A percentile compares a stretch with the other conserved stretches of the same genome.
Conservation (phyloP, 2,113 vertebrate species). For the Festucalex cinctus region DNA sequence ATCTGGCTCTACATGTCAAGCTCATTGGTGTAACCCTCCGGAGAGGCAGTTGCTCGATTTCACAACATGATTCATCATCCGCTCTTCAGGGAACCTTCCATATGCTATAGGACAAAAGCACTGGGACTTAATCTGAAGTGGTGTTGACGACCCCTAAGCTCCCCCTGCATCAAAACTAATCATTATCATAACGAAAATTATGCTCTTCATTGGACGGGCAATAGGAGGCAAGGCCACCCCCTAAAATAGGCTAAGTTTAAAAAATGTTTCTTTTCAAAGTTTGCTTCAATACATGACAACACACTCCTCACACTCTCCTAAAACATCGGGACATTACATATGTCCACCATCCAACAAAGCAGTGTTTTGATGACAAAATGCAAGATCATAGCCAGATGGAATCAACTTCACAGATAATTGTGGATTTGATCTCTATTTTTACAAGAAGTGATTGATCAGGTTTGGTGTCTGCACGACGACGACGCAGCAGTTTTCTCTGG, state of each 20-base stretch:
- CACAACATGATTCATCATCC: neutral
- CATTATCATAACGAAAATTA: no score
- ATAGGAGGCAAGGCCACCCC: no score
- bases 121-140: no score
- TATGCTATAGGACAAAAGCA: neutral
- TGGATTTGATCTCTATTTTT: conserved; percentile 6
- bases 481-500: conserved; percentile 50
- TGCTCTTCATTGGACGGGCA: no score
- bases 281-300: no score
- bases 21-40: neutral
- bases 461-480: conserved; percentile 35
- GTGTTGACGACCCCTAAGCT: no score
- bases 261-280: no score
- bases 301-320: no score
- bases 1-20: neutral
- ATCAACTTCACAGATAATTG: neutral
- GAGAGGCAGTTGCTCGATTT: neutral
- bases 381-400: neutral
- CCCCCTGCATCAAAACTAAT: no score
- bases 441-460: conserved; percentile 26
- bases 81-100: neutral
- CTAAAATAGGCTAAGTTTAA: no score
- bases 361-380: neutral
- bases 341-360: neutral
- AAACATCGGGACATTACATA: no score